Evolutionary conservation across 2,888 invertebrate genomes (phyloP).

Genomic region (Eretmocerus hayati): DNA sequence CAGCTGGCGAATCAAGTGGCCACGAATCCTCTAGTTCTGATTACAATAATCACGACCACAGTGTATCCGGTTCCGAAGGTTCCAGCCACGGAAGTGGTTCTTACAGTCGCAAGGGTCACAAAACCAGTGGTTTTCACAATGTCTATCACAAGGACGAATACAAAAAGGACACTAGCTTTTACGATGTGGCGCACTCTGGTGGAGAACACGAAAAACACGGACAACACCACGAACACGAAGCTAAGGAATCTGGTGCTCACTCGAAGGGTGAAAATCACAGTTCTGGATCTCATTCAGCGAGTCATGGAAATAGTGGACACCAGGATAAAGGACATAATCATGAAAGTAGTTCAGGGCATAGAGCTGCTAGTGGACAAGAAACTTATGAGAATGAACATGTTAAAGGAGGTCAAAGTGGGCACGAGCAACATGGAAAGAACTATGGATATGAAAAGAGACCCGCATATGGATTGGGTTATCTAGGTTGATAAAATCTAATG

Average conservation of each 20-base stretch:
- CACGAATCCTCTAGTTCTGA: slow-evolving; percentile 52
- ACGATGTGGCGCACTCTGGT: slow-evolving; percentile 62
- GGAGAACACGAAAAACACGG: slow-evolving; percentile 62
- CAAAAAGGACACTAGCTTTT: slow-evolving; percentile 70
- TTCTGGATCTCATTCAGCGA: slow-evolving; percentile 51
- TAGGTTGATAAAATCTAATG: no score
- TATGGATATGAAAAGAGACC: no score
- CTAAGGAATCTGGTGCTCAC: slow-evolving; percentile 52
- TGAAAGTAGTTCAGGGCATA: slow-evolving; percentile 52
- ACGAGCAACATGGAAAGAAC: slow-evolving; percentile 48
- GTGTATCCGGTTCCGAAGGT: slow-evolving; percentile 52
- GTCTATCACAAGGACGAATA: slow-evolving; percentile 71
- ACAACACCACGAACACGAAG: slow-evolving; percentile 52
- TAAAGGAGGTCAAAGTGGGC: slow-evolving; percentile 53
- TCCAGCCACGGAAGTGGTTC: slow-evolving; percentile 55
- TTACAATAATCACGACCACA: slow-evolving; percentile 52
- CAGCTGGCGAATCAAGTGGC: slow-evolving; percentile 46
- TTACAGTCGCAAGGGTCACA: slow-evolving; percentile 62
- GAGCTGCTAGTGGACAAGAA: slow-evolving; percentile 53
- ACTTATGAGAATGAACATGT: slow-evolving; percentile 52
- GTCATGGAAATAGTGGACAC: slow-evolving; percentile 53
- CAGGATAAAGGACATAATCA: slow-evolving; percentile 54
- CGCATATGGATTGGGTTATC: no score
- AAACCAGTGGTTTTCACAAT: slow-evolving; percentile 65
- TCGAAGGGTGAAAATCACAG: slow-evolving; percentile 54